Conservation (phyloP, 2,888 invertebrate species). For the Melieria picta region DNA sequence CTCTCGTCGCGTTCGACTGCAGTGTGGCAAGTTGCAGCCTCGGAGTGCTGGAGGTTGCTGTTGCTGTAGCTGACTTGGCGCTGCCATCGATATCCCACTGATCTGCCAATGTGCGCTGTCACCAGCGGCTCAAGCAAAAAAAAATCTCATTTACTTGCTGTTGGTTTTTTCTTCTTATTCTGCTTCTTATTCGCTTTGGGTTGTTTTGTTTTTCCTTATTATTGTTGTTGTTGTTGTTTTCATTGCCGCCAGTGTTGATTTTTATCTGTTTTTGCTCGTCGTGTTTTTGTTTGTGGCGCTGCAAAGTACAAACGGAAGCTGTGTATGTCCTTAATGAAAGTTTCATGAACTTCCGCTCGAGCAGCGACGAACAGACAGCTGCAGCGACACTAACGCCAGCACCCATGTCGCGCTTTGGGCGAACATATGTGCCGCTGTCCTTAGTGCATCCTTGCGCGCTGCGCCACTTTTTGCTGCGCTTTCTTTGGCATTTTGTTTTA, state of each 20-base stretch:
- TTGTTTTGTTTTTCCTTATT: not conserved
- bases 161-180: too few species aligned
- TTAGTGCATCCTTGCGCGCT: conserved; percentile 19
- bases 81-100: too few species aligned
- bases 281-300: conserved; percentile 18
- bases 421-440: not conserved
- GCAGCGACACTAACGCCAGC: not conserved
- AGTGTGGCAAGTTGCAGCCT: too few species aligned
- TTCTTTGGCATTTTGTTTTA: conserved; percentile 22
- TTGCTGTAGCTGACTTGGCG: too few species aligned
- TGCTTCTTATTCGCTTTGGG: too few species aligned
- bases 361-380: conserved; percentile 13
- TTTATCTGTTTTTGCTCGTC: not conserved
- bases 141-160: too few species aligned
- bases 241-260: not conserved
- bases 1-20: too few species aligned
- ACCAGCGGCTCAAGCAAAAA: too few species aligned
- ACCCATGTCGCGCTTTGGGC: not conserved
- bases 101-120: too few species aligned
- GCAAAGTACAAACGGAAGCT: conserved; percentile 48
- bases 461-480: conserved; percentile 8
- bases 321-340: conserved; percentile 62
- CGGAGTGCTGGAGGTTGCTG: too few species aligned
- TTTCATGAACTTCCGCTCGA: conserved; percentile 57
- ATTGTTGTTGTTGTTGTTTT: not conserved